Base-by-base conservation (phyloP, 2,797 vertebrate genomes). In the Sebastes cheni region DNA sequence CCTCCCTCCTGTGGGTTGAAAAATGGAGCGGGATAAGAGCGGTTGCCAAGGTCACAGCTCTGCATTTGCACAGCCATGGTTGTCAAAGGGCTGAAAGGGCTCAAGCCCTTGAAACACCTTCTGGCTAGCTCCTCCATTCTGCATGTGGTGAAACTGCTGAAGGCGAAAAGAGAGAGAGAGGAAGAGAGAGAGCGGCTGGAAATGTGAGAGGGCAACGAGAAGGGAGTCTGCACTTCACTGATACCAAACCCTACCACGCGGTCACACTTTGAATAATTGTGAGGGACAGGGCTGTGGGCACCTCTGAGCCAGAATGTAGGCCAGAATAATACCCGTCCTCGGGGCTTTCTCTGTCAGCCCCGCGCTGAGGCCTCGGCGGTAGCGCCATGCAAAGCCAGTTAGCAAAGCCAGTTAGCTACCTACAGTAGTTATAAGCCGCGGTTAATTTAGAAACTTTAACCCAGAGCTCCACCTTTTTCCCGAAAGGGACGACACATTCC, bases 61-160 rank as follows among this genome's bases (percentile, higher is more conserved):
- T 75, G 82, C 90, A 92, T 93, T 94, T 89, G 82, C 92, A 91
- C 91, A 89, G 92, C 91, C 91, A 93, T 87, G 92, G 83, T 88
- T 92, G 93, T 95, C 93, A 94, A 89, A 92, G 86, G 29, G 36
- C 91, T 93, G 92, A 94, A 94, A 93, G 90, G 89, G 84, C 89
- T 90, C 79, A 77, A 93, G 92, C 90, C 92, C 90, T 89, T 86
- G 89, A 93, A 94, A 92, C 93, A 92, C 91, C 93, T 94, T 88
- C 91, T 92, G 92, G 92, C 92, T 70, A 90, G 78, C 89, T 92
- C 87, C 77, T 81, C 87, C 86, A 78, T 93, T 90, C 92, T 91
- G 88, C 86, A 88, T 92, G 88, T 82, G 86, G 89, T 55, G 83
- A 88, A 90, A 93, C 68, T 36, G 91, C 89, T 91, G 67, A 91